Evolutionary conservation across 2,888 invertebrate genomes (phyloP).

Genomic region (Ypsolopha scabrella): DNA sequence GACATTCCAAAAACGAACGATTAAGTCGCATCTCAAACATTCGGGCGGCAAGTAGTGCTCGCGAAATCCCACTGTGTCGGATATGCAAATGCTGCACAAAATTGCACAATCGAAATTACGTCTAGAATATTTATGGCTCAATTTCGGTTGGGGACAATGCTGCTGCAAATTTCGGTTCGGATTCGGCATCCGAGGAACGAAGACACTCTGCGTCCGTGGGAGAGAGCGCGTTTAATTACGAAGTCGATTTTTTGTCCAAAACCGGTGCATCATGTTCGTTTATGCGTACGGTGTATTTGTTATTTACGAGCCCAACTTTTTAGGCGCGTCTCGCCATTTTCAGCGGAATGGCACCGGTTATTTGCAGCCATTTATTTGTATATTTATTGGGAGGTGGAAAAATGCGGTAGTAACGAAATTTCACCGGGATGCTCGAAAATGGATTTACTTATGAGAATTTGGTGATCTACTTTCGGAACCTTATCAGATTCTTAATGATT

Average conservation of each 20-base stretch:
- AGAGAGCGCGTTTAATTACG: conserved; percentile 44
- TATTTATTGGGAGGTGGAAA: conserved; percentile 16
- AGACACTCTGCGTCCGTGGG: conserved; percentile 1
- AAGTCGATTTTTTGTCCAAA: conserved; percentile 27
- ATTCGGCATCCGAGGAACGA: conserved; percentile 1
- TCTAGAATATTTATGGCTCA: conserved; percentile 63
- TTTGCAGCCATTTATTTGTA: conserved; percentile 16
- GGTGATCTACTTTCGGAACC: too few relatives aligned
- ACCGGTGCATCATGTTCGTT: conserved; percentile 32
- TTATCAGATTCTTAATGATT: too few relatives aligned
- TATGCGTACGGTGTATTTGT: conserved; percentile 44
- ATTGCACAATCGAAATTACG: conserved; percentile 51
- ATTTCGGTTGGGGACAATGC: conserved; percentile 46
- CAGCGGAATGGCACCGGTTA: conserved; percentile 28
- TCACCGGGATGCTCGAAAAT: too few relatives aligned
- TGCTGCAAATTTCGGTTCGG: conserved; percentile 13
- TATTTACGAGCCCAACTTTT: conserved; percentile 56
- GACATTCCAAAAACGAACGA: neutral
- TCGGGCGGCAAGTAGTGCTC: neutral
- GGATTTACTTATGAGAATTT: too few relatives aligned
- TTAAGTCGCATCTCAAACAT: neutral
- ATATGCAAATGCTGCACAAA: conserved; percentile 40
- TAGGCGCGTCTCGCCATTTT: conserved; percentile 43
- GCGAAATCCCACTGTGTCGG: conserved; percentile 22
- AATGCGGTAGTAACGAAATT: too few relatives aligned